Percentiles rank a stretch among this genome's conserved stretches.
Evolutionary conservation across 2,797 vertebrate species (phyloP).

Genomic region (Eptatretus atami): DNA sequence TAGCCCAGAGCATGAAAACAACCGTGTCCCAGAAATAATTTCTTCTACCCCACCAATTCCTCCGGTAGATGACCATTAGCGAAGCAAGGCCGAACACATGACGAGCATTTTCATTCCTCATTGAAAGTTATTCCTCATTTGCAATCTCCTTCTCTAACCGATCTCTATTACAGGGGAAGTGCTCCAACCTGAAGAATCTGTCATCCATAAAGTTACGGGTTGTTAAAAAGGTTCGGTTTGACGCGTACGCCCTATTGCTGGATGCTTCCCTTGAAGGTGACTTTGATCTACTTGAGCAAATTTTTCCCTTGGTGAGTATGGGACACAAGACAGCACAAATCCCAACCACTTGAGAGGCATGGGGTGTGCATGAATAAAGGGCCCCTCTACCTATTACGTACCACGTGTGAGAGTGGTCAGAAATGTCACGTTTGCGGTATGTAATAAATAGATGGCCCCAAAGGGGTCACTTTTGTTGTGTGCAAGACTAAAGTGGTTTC

Average conservation of each 20-base stretch:
- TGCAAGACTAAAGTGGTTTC: too few species aligned
- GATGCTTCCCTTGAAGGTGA: slow-evolving; percentile 82
- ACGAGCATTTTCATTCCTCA: not conserved
- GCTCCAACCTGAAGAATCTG: slow-evolving; percentile 81
- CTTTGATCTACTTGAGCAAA: slow-evolving; percentile 80
- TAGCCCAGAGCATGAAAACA: not conserved
- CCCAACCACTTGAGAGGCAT: too few species aligned
- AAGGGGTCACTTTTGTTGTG: too few species aligned
- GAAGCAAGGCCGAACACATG: not conserved
- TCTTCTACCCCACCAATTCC: not conserved
- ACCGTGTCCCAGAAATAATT: not conserved
- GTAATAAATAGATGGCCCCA: too few species aligned
- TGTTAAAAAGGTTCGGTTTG: slow-evolving; percentile 62
- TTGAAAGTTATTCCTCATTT: not conserved
- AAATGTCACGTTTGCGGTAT: too few species aligned
- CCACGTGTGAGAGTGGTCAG: too few species aligned
- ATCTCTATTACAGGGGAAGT: slow-evolving; percentile 23
- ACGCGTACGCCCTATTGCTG: slow-evolving; percentile 60
- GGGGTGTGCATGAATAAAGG: too few species aligned
- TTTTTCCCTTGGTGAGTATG: slow-evolving; percentile 64
- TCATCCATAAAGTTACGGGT: slow-evolving; percentile 68
- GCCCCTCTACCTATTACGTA: too few species aligned
- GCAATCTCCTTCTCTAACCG: not conserved
- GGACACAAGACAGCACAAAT: not conserved
- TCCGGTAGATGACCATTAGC: not conserved